A percentile compares a stretch with the other conserved stretches of the same genome.
These are phyloP conservation scores for Solenopsis fugax DNA, from an alignment of 1,140 invertebrate genomes.

Conservation along the genomic window DNA sequence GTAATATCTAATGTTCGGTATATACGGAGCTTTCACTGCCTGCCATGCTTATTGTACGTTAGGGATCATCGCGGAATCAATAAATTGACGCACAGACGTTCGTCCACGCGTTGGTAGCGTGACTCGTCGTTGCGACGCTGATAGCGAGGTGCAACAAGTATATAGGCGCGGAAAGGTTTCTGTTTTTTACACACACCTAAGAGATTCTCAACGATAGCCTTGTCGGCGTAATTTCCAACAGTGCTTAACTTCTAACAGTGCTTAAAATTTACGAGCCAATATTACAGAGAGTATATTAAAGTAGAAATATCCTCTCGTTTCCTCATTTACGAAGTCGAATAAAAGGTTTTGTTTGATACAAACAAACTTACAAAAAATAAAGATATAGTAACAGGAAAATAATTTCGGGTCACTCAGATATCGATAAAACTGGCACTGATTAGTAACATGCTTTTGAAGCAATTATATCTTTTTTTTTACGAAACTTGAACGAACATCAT, in stretches of 20 bases:
- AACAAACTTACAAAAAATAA: slow-evolving; percentile 8
- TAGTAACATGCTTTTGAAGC: not conserved
- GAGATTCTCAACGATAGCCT: not conserved
- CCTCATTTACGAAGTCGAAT: not conserved
- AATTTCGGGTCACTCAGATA: not conserved
- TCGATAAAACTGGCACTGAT: not conserved
- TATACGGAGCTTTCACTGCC: not conserved
- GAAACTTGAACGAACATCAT: not conserved
- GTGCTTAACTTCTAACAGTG: not conserved
- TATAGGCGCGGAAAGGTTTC: slow-evolving; percentile 37
- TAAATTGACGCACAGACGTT: slow-evolving; percentile 48
- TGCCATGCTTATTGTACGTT: not conserved
- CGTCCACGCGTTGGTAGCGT: slow-evolving; percentile 23
- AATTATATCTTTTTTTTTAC: not conserved
- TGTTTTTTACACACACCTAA: not conserved
- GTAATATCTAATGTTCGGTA: not conserved
- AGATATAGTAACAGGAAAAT: not conserved
- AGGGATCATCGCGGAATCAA: slow-evolving; percentile 43
- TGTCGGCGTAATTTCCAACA: not conserved
- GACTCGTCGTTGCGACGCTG: slow-evolving; percentile 23
- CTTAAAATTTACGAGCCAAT: slow-evolving; percentile 2
- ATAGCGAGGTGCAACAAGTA: slow-evolving; percentile 49
- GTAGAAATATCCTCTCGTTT: not conserved
- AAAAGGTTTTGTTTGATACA: not conserved
- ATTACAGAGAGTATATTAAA: not conserved